Base-by-base conservation (phyloP, 2,797 vertebrate species). In the Gymnoscopelus braueri region DNA sequence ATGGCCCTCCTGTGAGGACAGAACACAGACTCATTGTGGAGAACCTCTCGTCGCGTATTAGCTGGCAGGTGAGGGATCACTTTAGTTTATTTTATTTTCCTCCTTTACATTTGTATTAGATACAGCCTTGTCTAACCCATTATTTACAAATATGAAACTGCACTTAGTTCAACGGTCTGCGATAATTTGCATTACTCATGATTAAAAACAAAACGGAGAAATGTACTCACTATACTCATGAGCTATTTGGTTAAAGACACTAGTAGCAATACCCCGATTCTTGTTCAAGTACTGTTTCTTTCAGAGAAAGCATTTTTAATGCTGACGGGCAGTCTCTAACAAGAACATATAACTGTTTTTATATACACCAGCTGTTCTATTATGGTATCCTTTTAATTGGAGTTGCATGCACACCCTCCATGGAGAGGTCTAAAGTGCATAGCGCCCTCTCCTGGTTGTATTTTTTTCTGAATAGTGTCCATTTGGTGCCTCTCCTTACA, bases 401-500 rank as follows among this genome's bases (percentile, higher is more conserved):
- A 95, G 93, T 88, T 89, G 87, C 91, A 86, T 92, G 82, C 87
- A 90, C 92, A 90, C 82, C 91, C 91, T 91, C 81, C 82, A 80
- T 35, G 80, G 85, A 86, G 90, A 86, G 85, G 70, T 88, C 85
- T 90, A 66, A 91, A 92, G 93, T 94, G 88, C 94, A 84, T 92
- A 92, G 93, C 93, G 87, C 91, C 93, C 91, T 96, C 94, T 96
- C 80, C 94, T 97, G 95, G 94, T 93, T 96, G 94, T 96, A 44
- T 44, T 44, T 94, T 95, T 94, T 94, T 95, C 94, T 97, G 94
- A 96, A 96, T 96, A 94, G 93, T 96, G 95, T 96, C 93, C 94
- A 94, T 95, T 94, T 96, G 96, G 96, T 96, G 95, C 95, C 95
- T 96, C 94, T 96, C 95, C 96, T 94, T 93, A 94, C 95, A 95